Base-by-base conservation (phyloP, 2,888 invertebrate species). In the Chouioia cunea region DNA sequence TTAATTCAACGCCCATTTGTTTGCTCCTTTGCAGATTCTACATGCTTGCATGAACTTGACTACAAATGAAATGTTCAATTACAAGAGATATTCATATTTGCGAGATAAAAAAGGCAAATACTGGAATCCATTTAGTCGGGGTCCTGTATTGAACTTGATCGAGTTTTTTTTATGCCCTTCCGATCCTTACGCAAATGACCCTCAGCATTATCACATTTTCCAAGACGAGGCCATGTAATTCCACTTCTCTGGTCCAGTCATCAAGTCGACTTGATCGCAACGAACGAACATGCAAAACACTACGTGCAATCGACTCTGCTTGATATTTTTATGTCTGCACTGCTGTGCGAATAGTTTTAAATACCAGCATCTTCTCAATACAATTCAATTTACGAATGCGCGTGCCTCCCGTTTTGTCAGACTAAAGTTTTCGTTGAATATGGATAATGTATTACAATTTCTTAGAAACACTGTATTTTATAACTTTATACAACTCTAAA, bases 31-130 rank as follows among this genome's bases (percentile, higher is more conserved):
- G 20, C 88, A 97, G 96, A 91, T 96, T 62, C 88, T 96, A 22
- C 96, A 97, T 84, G 96, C 95, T 14, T 93, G 95, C 82, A 94
- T 95, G 93, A 97, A 97, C 87, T 87, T 97, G 71, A 97, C 97
- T 8, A 96, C 96, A 56, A 97, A 97, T 85, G 97, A 97, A 87
- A 95, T 96, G 93, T 94, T 96, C 83, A 97, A 97, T 87, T 94
- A 94, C 85, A 95, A 95, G 83, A 89, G 96, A 63, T 97, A 97
- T 85, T 93, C 95, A 0, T 97, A 97, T 84, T 86, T 97, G 74
- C 89, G 96, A 65, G 96, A 97, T 84, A 95, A 94, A 81, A 90
- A 93, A 71, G 97, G 97, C 2, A 90, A 93, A 74, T 97, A 95
- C 84, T 91, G 93, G 82, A 97, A 97, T 87, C 96, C 96, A 0